Percentiles rank a stretch among this genome's conserved stretches.
Evolutionary conservation across 2,888 invertebrate species (phyloP).

Genomic region (Apoda limacodes): DNA sequence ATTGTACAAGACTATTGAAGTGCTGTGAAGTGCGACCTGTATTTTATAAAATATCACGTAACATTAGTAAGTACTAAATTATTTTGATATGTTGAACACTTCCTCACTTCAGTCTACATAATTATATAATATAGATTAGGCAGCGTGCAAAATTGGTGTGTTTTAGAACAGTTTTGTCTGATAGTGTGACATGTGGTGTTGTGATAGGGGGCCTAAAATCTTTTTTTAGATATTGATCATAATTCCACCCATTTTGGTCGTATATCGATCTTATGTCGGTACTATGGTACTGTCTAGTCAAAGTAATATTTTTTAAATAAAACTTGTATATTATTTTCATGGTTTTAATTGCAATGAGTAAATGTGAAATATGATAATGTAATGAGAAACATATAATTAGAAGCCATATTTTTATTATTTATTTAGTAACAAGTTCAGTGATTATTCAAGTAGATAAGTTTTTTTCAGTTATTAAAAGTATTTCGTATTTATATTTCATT

Average conservation of each 20-base stretch:
- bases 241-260: slow-evolving; percentile 44
- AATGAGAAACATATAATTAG: too few species aligned
- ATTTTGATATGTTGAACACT: slow-evolving; percentile 63
- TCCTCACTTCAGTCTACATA: slow-evolving; percentile 52
- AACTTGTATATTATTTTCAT: too few species aligned
- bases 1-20: slow-evolving; percentile 39
- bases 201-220: slow-evolving; percentile 37
- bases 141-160: slow-evolving; percentile 46
- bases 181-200: slow-evolving; percentile 41
- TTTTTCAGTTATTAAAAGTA: too few species aligned
- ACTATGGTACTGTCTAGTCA: slow-evolving; percentile 67
- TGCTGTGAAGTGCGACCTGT: slow-evolving; percentile 56
- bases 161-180: slow-evolving; percentile 39
- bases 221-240: slow-evolving; percentile 32
- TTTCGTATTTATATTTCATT: too few species aligned
- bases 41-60: slow-evolving; percentile 44
- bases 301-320: slow-evolving; percentile 54
- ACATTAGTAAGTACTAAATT: slow-evolving; percentile 63
- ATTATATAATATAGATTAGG: slow-evolving; percentile 41
- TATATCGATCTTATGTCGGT: slow-evolving; percentile 43
- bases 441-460: too few species aligned
- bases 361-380: too few species aligned
- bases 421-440: too few species aligned
- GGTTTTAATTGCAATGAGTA: too few species aligned
- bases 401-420: too few species aligned